Evolutionary conservation across 2,113 vertebrate species (phyloP).

Genomic region (Menura novaehollandiae): DNA sequence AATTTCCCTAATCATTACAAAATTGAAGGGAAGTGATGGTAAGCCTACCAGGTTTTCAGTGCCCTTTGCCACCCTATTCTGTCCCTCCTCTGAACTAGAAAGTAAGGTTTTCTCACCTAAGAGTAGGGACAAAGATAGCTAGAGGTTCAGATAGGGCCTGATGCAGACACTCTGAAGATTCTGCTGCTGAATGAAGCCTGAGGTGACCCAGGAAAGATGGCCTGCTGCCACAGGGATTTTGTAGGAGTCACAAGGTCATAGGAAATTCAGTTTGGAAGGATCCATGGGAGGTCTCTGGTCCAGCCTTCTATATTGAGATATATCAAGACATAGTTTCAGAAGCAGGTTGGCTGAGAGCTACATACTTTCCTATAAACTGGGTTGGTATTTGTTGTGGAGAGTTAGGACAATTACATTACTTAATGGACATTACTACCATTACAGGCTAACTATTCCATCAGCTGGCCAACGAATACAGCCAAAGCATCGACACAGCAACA

Average conservation of each 20-base stretch:
- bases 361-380: not conserved
- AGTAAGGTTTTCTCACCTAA: not conserved
- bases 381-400: not conserved
- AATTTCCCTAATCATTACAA: not conserved
- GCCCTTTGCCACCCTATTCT: not conserved
- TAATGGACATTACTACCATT: not conserved
- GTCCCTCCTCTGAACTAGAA: not conserved
- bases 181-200: not conserved
- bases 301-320: not conserved
- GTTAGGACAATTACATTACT: too few relatives aligned
- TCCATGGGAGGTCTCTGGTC: not conserved
- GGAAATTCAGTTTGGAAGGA: not conserved
- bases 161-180: not conserved
- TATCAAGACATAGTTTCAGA: not conserved
- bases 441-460: not conserved
- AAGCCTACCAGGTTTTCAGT: not conserved
- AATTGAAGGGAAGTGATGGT: not conserved
- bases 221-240: not conserved
- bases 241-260: not conserved
- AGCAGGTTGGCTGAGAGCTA: not conserved
- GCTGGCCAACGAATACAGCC: not conserved
- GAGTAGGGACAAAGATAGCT: not conserved
- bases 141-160: not conserved
- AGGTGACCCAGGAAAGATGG: not conserved
- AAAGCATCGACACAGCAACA: not conserved